phyloP scores from a whole-genome alignment of 2,113 vertebrate genomes.

The Xiphophorus maculatus region DNA sequence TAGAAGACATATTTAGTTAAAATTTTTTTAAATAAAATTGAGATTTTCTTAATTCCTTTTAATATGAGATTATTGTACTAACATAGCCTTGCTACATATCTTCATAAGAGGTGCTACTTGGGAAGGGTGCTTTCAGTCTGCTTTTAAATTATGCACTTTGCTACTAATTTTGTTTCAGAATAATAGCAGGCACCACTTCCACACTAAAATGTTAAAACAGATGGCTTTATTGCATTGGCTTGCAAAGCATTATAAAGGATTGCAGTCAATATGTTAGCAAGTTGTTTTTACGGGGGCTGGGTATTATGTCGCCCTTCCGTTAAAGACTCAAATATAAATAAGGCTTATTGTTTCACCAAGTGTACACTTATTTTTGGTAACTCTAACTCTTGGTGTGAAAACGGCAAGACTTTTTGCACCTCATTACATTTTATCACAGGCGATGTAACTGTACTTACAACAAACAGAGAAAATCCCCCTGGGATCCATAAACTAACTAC shows the following conservation, averaged over 20 bases:
- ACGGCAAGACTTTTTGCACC: background rate
- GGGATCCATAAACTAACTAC: slow-evolving; percentile 28
- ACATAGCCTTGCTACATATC: background rate
- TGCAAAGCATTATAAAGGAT: background rate
- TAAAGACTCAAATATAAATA: slow-evolving; percentile 5
- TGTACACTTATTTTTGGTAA: background rate
- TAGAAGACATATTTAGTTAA: background rate
- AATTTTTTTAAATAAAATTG: too few species aligned
- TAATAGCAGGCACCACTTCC: background rate
- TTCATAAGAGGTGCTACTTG: background rate
- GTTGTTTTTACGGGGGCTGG: background rate
- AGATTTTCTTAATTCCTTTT: background rate
- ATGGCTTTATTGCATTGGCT: background rate
- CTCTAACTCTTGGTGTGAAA: background rate
- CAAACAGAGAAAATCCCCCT: slow-evolving; percentile 37
- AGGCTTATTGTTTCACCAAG: background rate
- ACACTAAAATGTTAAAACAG: background rate
- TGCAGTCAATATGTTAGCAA: slow-evolving; percentile 1
- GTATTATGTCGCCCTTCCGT: background rate
- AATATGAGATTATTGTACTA: background rate
- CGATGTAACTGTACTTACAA: slow-evolving; percentile 31
- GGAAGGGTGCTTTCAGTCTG: background rate
- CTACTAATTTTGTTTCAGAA: background rate
- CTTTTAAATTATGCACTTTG: background rate
- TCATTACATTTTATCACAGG: slow-evolving; percentile 28